These are phyloP conservation scores for Pseudomyrmex sp. DNA, from an alignment of 1,140 invertebrate species.

Conservation along the genomic window DNA sequence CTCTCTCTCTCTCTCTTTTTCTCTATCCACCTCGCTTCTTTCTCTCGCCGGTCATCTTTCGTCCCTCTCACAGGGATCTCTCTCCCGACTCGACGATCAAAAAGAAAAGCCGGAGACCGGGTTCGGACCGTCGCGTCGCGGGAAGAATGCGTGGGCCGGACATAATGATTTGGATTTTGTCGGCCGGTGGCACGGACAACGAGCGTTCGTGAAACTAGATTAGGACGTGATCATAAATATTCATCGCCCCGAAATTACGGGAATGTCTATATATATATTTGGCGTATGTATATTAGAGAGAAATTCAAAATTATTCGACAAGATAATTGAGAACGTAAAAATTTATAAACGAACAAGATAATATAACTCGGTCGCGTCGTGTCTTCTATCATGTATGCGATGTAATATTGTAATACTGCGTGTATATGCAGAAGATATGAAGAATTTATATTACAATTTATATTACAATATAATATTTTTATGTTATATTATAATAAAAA, in stretches of 20 bases:
- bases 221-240: slow-evolving; percentile 66
- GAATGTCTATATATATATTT: slow-evolving; percentile 5
- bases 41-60: slow-evolving; percentile 25
- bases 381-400: no score
- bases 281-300: background rate
- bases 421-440: no score
- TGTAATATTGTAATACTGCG: no score
- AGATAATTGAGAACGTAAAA: background rate
- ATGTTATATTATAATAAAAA: no score
- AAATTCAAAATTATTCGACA: background rate
- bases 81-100: slow-evolving; percentile 69
- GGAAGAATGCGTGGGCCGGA: slow-evolving; percentile 82
- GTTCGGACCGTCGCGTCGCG: slow-evolving; percentile 72
- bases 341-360: background rate
- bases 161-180: slow-evolving; percentile 82
- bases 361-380: no score
- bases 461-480: no score
- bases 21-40: background rate
- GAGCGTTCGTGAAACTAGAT: slow-evolving; percentile 67
- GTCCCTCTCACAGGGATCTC: slow-evolving; percentile 39
- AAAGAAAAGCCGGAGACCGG: slow-evolving; percentile 70
- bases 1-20: slow-evolving; percentile 20
- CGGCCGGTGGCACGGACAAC: slow-evolving; percentile 67
- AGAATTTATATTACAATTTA: no score
- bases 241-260: slow-evolving; percentile 26